Base-by-base conservation (phyloP, 2,113 vertebrate genomes). In the Pica pica region DNA sequence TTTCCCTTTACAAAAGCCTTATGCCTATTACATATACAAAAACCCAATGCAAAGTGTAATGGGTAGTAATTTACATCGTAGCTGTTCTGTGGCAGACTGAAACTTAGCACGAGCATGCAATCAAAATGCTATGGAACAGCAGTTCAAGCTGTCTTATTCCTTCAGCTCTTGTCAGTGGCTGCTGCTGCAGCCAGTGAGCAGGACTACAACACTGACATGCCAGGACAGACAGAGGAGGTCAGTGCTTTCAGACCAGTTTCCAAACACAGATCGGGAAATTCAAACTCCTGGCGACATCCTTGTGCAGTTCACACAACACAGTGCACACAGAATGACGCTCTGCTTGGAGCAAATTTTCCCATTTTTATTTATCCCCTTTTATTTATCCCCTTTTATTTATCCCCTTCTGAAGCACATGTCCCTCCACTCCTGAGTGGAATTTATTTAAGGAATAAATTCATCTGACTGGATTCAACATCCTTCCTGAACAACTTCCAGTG, bases 1-100 rank as follows among this genome's bases (percentile, higher is more conserved):
- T 91, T 59, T 59, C 94, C 83, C 50, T 78, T 96, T 97, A 97
- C 57, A 97, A 97, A 98, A 93, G 82, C 89, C 78, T 94, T 97
- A 96, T 61, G 82, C 39, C 78, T 98, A 97, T 47, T 95, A 95
- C 84, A 90, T 87, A 92, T 96, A 97, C 60, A 96, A 98, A 98
- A 96, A 55, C 65, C 61, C 86, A 89, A 84, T 41, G 84, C 74
- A 94, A 97, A 94, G 67, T 79, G 70, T 79, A 96, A 87, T 69
- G 93, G 80, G 67, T 86, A 94, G 81, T 94, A 97, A 96, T 97
- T 94, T 96, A 98, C 95, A 96, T 71, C 11, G 16, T 87, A 94
- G 77, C 55, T 69, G 12, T 89, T 96, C 86, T 84, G 90, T 33
- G 20, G 89, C 21, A 47, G 88, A 96, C 80, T 93, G 83, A 95